A percentile compares a stretch with the other conserved stretches of the same genome.
Conservation (phyloP, 2,797 vertebrate genomes). For the Echeneis naucrates region DNA sequence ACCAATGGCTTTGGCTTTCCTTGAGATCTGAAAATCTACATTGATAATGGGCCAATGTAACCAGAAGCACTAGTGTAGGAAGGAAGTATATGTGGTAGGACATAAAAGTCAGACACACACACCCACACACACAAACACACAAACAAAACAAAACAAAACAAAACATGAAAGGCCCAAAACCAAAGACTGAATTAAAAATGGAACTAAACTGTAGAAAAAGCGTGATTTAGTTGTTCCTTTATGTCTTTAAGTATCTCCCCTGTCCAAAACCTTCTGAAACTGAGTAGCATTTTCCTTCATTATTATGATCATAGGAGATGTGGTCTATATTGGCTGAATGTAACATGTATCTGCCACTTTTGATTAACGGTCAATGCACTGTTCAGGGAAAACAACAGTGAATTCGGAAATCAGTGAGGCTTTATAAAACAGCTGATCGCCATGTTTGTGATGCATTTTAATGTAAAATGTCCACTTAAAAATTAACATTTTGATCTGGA, state of each 20-base stretch:
- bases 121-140: no score
- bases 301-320: not conserved
- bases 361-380: no score
- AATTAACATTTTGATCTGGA: no score
- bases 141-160: no score
- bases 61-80: not conserved
- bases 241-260: not conserved
- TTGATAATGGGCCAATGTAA: not conserved
- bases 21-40: slow-evolving; percentile 11
- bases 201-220: not conserved
- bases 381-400: no score
- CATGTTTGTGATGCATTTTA: not conserved
- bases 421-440: not conserved
- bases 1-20: slow-evolving; percentile 8
- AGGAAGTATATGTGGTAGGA: not conserved
- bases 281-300: not conserved
- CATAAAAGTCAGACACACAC: no score
- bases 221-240: not conserved
- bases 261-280: not conserved
- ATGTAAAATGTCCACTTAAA: no score
- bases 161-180: not conserved
- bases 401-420: not conserved
- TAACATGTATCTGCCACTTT: no score
- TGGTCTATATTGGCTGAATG: not conserved
- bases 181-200: not conserved